These are phyloP conservation scores for Drosophila virilis DNA, from an alignment of 1,140 invertebrate species.

Conservation along the genomic window DNA sequence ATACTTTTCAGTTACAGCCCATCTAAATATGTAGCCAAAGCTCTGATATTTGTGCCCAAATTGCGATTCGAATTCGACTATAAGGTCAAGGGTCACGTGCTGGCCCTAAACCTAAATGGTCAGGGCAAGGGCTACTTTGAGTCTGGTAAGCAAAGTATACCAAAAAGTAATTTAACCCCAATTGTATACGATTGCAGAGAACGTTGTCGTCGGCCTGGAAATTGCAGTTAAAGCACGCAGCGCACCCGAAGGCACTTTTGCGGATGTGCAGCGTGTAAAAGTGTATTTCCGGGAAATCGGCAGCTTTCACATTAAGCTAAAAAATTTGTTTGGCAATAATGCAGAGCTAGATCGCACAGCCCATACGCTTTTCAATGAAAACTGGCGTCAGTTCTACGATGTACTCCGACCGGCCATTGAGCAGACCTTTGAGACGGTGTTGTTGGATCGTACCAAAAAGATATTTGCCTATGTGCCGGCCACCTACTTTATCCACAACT, in stretches of 20 bases:
- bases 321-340: slow-evolving; percentile 57
- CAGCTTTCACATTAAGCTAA: slow-evolving; percentile 59
- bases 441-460: slow-evolving; percentile 87
- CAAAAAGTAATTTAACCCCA: background rate
- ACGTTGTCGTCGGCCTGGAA: slow-evolving; percentile 86
- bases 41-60: slow-evolving; percentile 85
- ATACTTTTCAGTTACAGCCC: slow-evolving; percentile 44
- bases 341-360: slow-evolving; percentile 86
- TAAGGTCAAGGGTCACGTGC: slow-evolving; percentile 88
- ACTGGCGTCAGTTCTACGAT: slow-evolving; percentile 87
- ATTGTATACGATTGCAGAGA: slow-evolving; percentile 78
- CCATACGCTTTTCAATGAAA: slow-evolving; percentile 87
- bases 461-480: slow-evolving; percentile 87
- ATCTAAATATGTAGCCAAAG: slow-evolving; percentile 31
- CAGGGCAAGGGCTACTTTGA: slow-evolving; percentile 88
- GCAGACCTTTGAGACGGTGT: slow-evolving; percentile 87
- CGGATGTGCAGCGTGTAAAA: slow-evolving; percentile 85
- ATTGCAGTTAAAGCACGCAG: slow-evolving; percentile 86
- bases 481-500: slow-evolving; percentile 67
- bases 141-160: slow-evolving; percentile 85
- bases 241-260: slow-evolving; percentile 86
- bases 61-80: slow-evolving; percentile 89
- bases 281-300: slow-evolving; percentile 59
- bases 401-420: slow-evolving; percentile 87
- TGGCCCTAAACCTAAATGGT: slow-evolving; percentile 88